Evolutionary conservation across 2,888 invertebrate species (phyloP), one percentile per base, ranked within the genome.

Genomic region (Thereva nobilitata): DNA sequence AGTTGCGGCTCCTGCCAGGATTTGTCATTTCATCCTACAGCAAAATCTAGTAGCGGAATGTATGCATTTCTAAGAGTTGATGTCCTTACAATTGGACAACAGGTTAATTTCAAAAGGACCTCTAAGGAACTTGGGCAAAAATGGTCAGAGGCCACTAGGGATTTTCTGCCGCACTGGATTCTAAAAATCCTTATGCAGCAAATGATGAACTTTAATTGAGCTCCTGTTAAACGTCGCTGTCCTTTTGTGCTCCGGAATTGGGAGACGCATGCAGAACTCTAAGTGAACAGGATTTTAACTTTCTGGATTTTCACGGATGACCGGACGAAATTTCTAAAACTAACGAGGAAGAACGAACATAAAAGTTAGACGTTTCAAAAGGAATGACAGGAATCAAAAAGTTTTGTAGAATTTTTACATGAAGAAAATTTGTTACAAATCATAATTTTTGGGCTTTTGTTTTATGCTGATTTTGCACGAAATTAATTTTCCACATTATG

Each of bases 291-390:
- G 47, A 53, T 55, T 64, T 55, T 54, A 64, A 64, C 64, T 64
- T 64, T 64, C 38, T 40, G 55, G 42, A 64, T 54, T 64, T 64
- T 55, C 35, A 54, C 54, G 64, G 64, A 64, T 55, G 64, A 64
- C 64, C 47, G 40, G 23, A 54, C 64, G 44, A 54, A 64, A 53
- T 45, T 54, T 54, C 54, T 45, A 64, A 64, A 55, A 45, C 64
- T 64, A 64, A 64, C 64, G 64, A 64, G 55, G 0, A 10, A 35
- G 50, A 45, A 35, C 57, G 47, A 47, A 38, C 45, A 47, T 44
- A 12, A 59, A 59, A 59, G 47, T 59, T 59, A 38, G 57, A 37
- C 44, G 44, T 44, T 42, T 56, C 12, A 45, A 42, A 35, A 44
- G 35, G 9, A 34, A 10, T 59, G 57, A 37, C 57, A 59, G 57